phyloP scores from a whole-genome alignment of 2,113 vertebrate species.

The Holacanthus passer region DNA sequence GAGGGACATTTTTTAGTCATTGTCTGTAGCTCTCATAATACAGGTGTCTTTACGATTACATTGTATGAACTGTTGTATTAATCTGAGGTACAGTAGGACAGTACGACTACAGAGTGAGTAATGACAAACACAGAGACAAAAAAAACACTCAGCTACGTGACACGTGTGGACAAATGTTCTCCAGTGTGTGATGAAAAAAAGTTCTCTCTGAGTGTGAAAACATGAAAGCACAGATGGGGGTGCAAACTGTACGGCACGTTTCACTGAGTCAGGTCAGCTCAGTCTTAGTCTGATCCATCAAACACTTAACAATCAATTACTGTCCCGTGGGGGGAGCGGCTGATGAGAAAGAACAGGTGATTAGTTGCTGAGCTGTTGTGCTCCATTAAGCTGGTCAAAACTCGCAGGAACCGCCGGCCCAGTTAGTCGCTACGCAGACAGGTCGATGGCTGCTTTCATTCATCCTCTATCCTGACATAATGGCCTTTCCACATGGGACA shows the following conservation, averaged over 20 bases:
- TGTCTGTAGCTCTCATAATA: background rate
- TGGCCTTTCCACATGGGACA: constrained; percentile 75
- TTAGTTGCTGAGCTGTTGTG: constrained; percentile 78
- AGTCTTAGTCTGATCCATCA: constrained; percentile 75
- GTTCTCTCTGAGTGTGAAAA: constrained; percentile 38
- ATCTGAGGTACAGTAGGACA: background rate
- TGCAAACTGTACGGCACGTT: constrained; percentile 48
- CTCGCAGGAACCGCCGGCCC: constrained; percentile 63
- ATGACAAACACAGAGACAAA: background rate
- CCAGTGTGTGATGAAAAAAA: constrained; percentile 25
- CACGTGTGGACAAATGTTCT: constrained; percentile 36
- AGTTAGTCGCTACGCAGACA: constrained; percentile 68
- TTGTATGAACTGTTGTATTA: background rate
- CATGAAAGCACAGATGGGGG: constrained; percentile 54
- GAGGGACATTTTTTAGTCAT: background rate
- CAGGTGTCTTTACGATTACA: background rate
- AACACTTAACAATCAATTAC: constrained; percentile 82
- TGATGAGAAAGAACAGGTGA: constrained; percentile 81
- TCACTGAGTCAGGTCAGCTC: constrained; percentile 64
- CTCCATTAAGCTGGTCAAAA: constrained; percentile 81
- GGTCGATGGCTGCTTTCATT: constrained; percentile 78
- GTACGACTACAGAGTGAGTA: background rate
- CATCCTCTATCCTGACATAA: constrained; percentile 74
- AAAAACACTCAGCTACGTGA: background rate
- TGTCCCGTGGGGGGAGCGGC: constrained; percentile 64